A percentile compares a stretch with the other conserved stretches of the same genome.
phyloP scores from a whole-genome alignment of 2,888 invertebrate genomes.

The Trissolcus japonicus region DNA sequence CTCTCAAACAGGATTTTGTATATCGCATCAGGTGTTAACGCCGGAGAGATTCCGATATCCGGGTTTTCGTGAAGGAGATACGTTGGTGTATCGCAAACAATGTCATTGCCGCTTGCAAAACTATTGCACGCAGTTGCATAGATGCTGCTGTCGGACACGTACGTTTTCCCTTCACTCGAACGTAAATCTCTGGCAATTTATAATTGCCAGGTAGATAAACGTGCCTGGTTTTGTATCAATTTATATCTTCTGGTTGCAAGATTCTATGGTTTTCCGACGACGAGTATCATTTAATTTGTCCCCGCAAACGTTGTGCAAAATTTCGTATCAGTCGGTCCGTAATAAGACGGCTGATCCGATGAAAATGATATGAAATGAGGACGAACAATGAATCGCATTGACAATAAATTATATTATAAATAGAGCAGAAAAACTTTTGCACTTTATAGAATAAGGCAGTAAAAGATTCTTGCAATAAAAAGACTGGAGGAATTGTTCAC shows the following conservation, averaged over 20 bases:
- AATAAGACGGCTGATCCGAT: not conserved
- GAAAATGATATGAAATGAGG: not conserved
- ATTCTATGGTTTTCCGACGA: not conserved
- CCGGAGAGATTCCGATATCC: slow-evolving; percentile 35
- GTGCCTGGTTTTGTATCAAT: not conserved
- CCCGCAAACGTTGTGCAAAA: not conserved
- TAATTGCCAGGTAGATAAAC: slow-evolving; percentile 21
- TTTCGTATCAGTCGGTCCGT: too few species aligned
- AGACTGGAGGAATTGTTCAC: not conserved
- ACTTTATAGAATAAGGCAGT: not conserved
- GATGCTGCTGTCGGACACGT: slow-evolving; percentile 15
- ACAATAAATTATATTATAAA: not conserved
- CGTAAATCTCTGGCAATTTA: slow-evolving; percentile 17
- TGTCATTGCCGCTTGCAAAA: slow-evolving; percentile 52
- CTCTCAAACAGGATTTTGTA: slow-evolving; percentile 22
- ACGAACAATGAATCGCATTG: not conserved
- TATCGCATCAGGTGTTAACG: slow-evolving; percentile 9
- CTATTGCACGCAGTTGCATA: slow-evolving; percentile 38
- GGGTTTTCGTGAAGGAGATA: slow-evolving; percentile 35
- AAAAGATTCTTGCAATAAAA: not conserved
- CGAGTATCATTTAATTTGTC: not conserved
- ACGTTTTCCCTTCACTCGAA: slow-evolving; percentile 29
- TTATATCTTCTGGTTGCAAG: too few species aligned
- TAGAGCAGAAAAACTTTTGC: not conserved
- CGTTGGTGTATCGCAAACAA: slow-evolving; percentile 36